Conservation (phyloP, 2,113 vertebrate genomes). For the Myotis lucifugus region DNA sequence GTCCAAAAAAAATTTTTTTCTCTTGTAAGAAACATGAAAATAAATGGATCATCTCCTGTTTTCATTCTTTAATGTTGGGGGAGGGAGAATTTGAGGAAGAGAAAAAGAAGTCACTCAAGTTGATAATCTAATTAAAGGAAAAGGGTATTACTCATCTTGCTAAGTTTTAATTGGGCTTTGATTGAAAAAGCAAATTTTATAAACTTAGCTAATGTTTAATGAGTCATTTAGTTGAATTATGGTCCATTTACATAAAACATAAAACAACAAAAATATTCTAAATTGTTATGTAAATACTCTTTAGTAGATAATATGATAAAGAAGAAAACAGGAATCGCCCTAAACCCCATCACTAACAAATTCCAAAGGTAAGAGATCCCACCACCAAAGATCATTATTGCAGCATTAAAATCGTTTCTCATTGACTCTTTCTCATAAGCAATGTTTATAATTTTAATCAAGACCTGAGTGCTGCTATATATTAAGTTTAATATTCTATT, state of each 20-base stretch:
- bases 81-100: background rate
- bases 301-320: background rate
- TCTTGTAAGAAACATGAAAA: background rate
- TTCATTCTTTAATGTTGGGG: background rate
- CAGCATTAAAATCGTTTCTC: background rate
- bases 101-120: background rate
- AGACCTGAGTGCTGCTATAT: background rate
- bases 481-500: slow-evolving; percentile 4
- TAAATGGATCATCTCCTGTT: background rate
- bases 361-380: background rate
- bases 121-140: background rate
- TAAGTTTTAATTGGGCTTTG: slow-evolving; percentile 39
- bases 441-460: background rate
- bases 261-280: background rate
- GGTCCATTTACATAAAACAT: background rate
- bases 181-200: background rate
- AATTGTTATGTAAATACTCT: background rate
- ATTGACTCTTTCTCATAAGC: background rate
- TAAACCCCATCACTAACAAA: background rate
- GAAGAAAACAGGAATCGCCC: background rate
- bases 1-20: background rate
- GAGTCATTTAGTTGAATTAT: background rate
- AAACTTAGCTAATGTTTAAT: background rate
- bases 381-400: background rate
- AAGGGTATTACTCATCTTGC: background rate